phyloP scores from a whole-genome alignment of 2,888 invertebrate genomes.

The Metopia argyrocephala region DNA sequence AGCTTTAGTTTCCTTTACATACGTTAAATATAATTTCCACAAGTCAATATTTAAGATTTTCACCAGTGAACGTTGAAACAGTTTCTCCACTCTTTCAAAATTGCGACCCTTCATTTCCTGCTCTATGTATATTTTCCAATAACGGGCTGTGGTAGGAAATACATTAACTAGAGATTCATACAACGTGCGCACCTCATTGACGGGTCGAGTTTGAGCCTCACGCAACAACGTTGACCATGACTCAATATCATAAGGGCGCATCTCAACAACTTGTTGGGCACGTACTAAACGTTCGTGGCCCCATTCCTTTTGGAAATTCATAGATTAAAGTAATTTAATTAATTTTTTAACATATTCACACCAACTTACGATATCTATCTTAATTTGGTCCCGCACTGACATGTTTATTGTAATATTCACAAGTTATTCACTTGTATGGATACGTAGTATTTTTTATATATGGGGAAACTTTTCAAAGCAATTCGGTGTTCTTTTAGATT shows the following conservation, averaged over 20 bases:
- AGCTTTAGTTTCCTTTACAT: slow-evolving; percentile 98
- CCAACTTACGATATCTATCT: slow-evolving; percentile 78
- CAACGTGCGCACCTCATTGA: slow-evolving; percentile 92
- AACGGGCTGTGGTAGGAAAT: slow-evolving; percentile 97
- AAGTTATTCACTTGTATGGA: background rate
- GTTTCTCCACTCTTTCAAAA: slow-evolving; percentile 99
- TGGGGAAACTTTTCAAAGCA: background rate
- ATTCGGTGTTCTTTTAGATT: background rate
- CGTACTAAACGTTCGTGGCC: slow-evolving; percentile 90
- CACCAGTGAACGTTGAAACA: slow-evolving; percentile 98
- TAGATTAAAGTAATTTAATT: background rate
- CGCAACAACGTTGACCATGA: slow-evolving; percentile 98
- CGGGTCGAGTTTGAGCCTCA: slow-evolving; percentile 92
- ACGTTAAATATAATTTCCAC: slow-evolving; percentile 98
- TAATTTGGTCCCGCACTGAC: slow-evolving; percentile 77
- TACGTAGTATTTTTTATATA: background rate
- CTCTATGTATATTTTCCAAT: slow-evolving; percentile 99
- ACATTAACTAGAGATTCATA: slow-evolving; percentile 96
- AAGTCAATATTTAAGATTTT: slow-evolving; percentile 99
- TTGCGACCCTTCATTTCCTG: slow-evolving; percentile 98
- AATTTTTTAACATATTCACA: background rate
- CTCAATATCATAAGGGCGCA: slow-evolving; percentile 95
- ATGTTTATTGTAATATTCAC: slow-evolving; percentile 64
- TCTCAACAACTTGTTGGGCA: slow-evolving; percentile 91
- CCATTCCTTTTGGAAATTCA: slow-evolving; percentile 84